A percentile compares a stretch with the other conserved stretches of the same genome.
Conservation (phyloP, 2,797 vertebrate genomes). For the Enteromius trimaculatus region DNA sequence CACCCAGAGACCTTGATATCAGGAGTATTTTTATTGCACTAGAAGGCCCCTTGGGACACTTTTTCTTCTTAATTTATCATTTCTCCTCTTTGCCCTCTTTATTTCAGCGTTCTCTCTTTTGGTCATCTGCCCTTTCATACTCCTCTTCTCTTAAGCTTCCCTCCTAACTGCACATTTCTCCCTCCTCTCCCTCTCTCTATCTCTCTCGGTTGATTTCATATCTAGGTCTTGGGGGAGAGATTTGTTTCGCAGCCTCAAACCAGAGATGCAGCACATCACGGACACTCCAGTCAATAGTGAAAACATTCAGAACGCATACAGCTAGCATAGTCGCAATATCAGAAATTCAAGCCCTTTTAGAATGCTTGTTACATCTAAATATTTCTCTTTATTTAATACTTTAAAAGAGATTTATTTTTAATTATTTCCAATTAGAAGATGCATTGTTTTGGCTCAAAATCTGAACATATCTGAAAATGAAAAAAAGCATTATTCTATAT, state of each 20-base stretch:
- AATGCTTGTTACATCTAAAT: background rate
- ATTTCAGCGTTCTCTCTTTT: slow-evolving; percentile 39
- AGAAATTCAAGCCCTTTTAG: background rate
- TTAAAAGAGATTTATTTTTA: background rate
- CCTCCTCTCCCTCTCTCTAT: slow-evolving; percentile 30
- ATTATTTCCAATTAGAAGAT: background rate
- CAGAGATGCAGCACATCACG: slow-evolving; percentile 32
- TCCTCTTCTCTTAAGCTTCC: slow-evolving; percentile 30
- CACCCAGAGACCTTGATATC: slow-evolving; percentile 26
- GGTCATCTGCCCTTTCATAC: slow-evolving; percentile 49
- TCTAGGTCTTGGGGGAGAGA: slow-evolving; percentile 60
- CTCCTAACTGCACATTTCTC: slow-evolving; percentile 14
- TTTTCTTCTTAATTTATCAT: slow-evolving; percentile 28
- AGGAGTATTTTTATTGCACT: slow-evolving; percentile 26
- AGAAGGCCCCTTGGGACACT: slow-evolving; percentile 33
- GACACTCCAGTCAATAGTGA: slow-evolving; percentile 17
- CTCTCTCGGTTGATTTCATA: slow-evolving; percentile 62
- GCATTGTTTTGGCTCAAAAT: background rate
- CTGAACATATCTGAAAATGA: background rate
- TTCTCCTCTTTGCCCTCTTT: slow-evolving; percentile 10
- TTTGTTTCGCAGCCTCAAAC: slow-evolving; percentile 44
- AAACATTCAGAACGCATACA: slow-evolving; percentile 24
- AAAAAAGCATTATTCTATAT: background rate
- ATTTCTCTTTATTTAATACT: background rate
- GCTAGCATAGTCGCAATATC: background rate